Conservation (phyloP, 2,113 vertebrate genomes). For the Cryptotis parvus region DNA sequence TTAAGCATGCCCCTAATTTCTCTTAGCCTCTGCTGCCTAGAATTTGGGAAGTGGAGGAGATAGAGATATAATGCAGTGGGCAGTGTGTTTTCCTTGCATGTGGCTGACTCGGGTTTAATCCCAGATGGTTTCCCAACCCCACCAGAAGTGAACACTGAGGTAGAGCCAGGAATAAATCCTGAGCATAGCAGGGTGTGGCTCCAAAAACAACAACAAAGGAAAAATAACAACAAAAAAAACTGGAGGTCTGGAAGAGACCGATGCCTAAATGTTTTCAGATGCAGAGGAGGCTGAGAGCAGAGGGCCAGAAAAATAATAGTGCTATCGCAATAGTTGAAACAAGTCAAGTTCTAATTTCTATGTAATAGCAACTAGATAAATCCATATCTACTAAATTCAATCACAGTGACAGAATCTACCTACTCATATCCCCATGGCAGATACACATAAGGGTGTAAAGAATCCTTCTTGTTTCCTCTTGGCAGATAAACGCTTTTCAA, state of each 20-base stretch:
- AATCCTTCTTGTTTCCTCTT: neutral
- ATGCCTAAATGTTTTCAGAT: neutral
- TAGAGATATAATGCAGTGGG: too few species aligned
- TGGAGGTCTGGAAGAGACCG: neutral
- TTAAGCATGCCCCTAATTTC: neutral
- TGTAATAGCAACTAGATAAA: conserved; percentile 47
- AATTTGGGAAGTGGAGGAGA: neutral
- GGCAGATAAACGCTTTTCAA: conserved; percentile 52
- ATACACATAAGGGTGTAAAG: neutral
- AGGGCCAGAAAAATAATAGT: neutral
- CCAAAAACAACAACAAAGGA: too few species aligned
- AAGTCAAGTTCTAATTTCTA: conserved; percentile 42
- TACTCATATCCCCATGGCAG: neutral
- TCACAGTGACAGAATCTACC: conserved; percentile 44
- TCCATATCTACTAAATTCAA: conserved; percentile 26
- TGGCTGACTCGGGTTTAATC: too few species aligned
- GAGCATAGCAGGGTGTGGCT: too few species aligned
- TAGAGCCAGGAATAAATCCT: too few species aligned
- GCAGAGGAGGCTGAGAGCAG: neutral
- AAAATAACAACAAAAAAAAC: neutral
- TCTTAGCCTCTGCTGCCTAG: neutral
- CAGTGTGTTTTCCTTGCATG: too few species aligned
- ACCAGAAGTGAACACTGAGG: too few species aligned
- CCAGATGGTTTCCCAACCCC: too few species aligned
- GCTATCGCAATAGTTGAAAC: neutral